Percentiles rank a stretch among this genome's conserved stretches.
These are phyloP conservation scores for Odocoileus virginianus DNA, from an alignment of 2,113 vertebrate species.

Conservation along the genomic window DNA sequence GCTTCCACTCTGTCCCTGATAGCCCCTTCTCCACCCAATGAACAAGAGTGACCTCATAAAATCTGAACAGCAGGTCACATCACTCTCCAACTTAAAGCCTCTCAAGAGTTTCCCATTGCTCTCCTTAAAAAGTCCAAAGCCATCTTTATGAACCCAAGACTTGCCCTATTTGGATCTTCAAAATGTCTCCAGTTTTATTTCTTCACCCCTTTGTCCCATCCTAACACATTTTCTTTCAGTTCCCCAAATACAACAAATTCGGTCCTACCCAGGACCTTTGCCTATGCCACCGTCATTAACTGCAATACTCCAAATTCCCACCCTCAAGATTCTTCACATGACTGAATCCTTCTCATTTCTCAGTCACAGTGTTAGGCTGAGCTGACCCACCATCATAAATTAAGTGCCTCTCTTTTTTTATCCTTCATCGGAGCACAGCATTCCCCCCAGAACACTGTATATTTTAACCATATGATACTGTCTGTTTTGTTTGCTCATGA, in stretches of 20 bases:
- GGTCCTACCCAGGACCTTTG: background rate
- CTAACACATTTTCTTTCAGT: background rate
- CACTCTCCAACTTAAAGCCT: background rate
- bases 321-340: background rate
- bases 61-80: background rate
- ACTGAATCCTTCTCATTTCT: background rate
- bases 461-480: background rate
- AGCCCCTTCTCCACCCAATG: background rate
- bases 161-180: background rate
- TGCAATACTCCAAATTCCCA: background rate
- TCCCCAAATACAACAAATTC: background rate
- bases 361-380: background rate
- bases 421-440: background rate
- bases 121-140: background rate
- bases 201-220: background rate
- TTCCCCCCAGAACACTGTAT: background rate
- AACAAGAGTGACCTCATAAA: background rate
- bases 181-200: background rate
- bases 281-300: background rate
- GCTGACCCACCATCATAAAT: background rate
- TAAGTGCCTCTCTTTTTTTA: background rate
- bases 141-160: background rate
- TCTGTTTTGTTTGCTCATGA: background rate
- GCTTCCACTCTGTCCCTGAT: background rate
- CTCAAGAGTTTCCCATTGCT: background rate